Evolutionary conservation across 2,113 vertebrate genomes (phyloP).

Genomic region (Dromiciops gliroides): DNA sequence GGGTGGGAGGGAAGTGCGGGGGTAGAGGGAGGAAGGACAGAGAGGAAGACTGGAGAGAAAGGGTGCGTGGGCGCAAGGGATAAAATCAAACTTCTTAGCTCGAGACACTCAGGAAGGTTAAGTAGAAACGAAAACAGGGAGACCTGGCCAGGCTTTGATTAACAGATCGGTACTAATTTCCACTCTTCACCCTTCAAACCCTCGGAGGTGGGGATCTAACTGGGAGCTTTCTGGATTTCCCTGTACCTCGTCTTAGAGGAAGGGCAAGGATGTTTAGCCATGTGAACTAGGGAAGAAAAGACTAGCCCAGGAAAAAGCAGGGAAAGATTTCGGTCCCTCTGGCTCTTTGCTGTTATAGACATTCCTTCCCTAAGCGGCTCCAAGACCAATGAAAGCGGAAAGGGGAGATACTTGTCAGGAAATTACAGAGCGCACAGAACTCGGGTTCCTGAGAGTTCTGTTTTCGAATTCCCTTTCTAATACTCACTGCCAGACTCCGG

Average conservation of each 20-base stretch:
- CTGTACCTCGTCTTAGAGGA: not conserved
- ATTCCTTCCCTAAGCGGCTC: not conserved
- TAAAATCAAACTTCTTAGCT: not conserved
- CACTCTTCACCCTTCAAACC: not conserved
- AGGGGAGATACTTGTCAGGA: not conserved
- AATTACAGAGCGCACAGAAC: not conserved
- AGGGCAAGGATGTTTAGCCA: not conserved
- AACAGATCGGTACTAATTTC: not conserved
- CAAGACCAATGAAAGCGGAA: not conserved
- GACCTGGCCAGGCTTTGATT: not conserved
- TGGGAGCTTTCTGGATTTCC: not conserved
- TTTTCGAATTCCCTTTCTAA: not conserved
- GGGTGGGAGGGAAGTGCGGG: not conserved
- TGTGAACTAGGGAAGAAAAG: not conserved
- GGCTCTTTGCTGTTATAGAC: not conserved
- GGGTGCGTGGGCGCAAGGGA: not conserved
- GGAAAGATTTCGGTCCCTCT: not conserved
- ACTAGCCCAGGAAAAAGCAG: not conserved
- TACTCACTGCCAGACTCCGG: not conserved
- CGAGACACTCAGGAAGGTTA: not conserved
- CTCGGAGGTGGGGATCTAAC: not conserved
- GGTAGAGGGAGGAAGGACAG: not conserved
- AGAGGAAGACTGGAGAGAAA: not conserved
- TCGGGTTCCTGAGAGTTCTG: not conserved
- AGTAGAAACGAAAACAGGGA: conserved; percentile 7